These are phyloP conservation scores for Clarias laeviceps DNA, from an alignment of 2,797 vertebrate genomes.

Conservation along the genomic window DNA sequence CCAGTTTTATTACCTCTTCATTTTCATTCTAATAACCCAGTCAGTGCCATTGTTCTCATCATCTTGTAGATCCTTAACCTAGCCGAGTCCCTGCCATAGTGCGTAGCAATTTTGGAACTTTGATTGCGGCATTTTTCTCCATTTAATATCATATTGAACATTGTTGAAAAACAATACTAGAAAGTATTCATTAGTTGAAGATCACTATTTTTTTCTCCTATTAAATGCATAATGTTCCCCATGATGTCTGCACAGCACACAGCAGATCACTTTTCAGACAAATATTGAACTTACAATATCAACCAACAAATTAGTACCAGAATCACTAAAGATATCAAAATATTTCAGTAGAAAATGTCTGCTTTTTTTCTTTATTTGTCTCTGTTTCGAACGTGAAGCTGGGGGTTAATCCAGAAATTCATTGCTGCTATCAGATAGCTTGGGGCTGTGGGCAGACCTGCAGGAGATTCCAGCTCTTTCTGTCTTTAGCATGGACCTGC, in stretches of 20 bases:
- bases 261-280: not conserved
- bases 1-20: not conserved
- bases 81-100: not conserved
- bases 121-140: not conserved
- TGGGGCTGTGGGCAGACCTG: slow-evolving; percentile 35
- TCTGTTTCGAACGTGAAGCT: not conserved
- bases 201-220: not conserved
- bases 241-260: not conserved
- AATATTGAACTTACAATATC: not conserved
- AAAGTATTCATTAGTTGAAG: not conserved
- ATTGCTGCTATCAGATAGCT: slow-evolving; percentile 60
- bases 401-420: slow-evolving; percentile 41
- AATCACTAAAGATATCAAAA: not conserved
- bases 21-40: not conserved
- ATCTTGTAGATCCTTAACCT: not conserved
- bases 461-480: slow-evolving; percentile 50
- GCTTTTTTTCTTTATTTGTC: not conserved
- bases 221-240: not conserved
- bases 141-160: not conserved
- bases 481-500: slow-evolving; percentile 54
- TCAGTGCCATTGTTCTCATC: not conserved
- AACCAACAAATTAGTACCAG: not conserved
- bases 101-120: not conserved
- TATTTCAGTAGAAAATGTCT: not conserved
- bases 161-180: not conserved